Evolutionary conservation across 2,113 vertebrate genomes (phyloP).

Genomic region (Dipodomys stephensi): DNA sequence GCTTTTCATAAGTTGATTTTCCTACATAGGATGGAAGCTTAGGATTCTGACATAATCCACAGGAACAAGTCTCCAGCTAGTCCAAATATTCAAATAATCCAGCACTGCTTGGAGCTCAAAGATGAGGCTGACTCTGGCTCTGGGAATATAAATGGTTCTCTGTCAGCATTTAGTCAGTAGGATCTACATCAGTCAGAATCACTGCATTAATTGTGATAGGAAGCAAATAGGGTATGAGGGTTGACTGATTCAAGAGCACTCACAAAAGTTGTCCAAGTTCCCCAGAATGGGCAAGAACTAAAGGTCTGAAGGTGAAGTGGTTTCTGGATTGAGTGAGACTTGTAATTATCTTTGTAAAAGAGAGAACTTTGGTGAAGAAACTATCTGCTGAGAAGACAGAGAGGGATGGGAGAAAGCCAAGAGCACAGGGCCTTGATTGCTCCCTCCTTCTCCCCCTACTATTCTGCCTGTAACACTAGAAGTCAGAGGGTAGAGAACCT

Average conservation of each 20-base stretch:
- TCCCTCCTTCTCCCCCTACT: background rate
- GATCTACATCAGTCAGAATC: background rate
- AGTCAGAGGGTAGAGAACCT: background rate
- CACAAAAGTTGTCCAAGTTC: background rate
- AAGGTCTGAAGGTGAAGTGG: background rate
- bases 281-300: background rate
- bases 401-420: background rate
- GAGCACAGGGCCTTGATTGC: background rate
- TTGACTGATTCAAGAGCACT: background rate
- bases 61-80: background rate
- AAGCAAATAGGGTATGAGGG: background rate
- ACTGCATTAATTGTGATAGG: background rate
- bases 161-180: background rate
- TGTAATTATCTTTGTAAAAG: background rate
- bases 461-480: background rate
- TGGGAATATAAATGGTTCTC: background rate
- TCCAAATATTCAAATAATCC: background rate
- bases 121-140: background rate
- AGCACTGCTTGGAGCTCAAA: background rate
- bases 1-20: conserved; percentile 2
- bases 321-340: background rate
- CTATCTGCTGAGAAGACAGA: background rate
- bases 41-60: background rate
- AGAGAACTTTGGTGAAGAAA: background rate
- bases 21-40: background rate